Conservation (phyloP, 2,888 invertebrate genomes). For the Tipula lateralis region DNA sequence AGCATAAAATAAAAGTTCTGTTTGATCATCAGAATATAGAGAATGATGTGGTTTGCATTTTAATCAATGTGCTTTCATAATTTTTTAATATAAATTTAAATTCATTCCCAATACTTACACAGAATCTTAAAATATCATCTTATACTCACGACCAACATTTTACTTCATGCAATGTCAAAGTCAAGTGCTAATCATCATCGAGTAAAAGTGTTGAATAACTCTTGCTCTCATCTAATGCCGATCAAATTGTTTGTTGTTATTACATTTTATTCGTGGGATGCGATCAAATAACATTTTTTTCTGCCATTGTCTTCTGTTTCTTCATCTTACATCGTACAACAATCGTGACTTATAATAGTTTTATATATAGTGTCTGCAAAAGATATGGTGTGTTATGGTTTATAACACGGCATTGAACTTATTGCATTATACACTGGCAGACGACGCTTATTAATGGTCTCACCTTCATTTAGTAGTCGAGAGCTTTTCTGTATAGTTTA, state of each 20-base stretch:
- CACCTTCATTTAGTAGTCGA: background rate
- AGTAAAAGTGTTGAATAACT: background rate
- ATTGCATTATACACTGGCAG: background rate
- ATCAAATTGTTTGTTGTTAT: background rate
- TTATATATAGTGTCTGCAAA: background rate
- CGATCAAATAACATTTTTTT: background rate
- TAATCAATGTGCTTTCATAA: background rate
- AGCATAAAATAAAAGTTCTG: background rate
- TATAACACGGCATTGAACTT: background rate
- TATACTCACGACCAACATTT: background rate
- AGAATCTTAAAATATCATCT: background rate
- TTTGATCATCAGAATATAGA: background rate
- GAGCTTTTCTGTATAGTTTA: background rate
- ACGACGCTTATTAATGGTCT: background rate
- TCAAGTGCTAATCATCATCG: background rate
- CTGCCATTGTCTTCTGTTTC: background rate
- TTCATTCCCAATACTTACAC: background rate
- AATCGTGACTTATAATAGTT: conserved; percentile 7
- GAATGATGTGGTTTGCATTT: background rate
- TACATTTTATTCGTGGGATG: background rate
- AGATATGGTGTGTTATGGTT: background rate
- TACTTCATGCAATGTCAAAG: background rate
- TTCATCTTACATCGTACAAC: background rate
- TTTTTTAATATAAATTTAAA: background rate
- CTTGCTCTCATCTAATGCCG: background rate